These are phyloP conservation scores for Tupaia chinensis DNA, from an alignment of 2,113 vertebrate species.

Conservation along the genomic window DNA sequence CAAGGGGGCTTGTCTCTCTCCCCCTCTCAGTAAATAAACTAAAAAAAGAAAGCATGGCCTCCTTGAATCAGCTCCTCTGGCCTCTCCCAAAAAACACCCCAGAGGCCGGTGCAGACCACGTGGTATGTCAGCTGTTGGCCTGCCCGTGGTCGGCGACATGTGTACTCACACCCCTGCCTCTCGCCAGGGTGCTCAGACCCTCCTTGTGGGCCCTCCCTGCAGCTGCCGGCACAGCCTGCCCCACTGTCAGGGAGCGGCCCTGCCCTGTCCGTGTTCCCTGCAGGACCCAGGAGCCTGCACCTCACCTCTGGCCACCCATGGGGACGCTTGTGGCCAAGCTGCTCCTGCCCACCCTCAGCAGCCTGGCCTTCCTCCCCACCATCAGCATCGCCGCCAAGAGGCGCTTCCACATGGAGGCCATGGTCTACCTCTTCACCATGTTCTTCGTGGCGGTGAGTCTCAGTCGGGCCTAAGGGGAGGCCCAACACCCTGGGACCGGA, in stretches of 20 bases:
- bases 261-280: not conserved
- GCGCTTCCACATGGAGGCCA: constrained; percentile 98
- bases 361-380: constrained; percentile 94
- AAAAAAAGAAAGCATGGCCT: not conserved
- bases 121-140: constrained; percentile 67
- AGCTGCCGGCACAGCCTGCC: constrained; percentile 77
- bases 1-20: too few relatives aligned
- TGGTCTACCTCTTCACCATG: constrained; percentile 99
- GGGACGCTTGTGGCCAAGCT: constrained; percentile 95
- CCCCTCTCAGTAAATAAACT: too few relatives aligned
- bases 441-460: constrained; percentile 96
- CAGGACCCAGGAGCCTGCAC: not conserved
- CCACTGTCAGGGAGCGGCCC: not conserved
- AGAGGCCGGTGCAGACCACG: constrained; percentile 40
- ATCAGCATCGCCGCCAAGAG: constrained; percentile 95
- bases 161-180: constrained; percentile 36
- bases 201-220: constrained; percentile 62
- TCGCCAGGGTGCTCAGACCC: constrained; percentile 88
- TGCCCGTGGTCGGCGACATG: constrained; percentile 17
- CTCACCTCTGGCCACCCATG: constrained; percentile 84
- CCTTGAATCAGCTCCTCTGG: not conserved
- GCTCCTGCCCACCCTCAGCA: constrained; percentile 96
- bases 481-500: fast-evolving
- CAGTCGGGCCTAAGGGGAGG: fast-evolving
- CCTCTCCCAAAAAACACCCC: not conserved